phyloP scores from a whole-genome alignment of 35 echinoderm and acorn worm genomes.

The Anneissia japonica region DNA sequence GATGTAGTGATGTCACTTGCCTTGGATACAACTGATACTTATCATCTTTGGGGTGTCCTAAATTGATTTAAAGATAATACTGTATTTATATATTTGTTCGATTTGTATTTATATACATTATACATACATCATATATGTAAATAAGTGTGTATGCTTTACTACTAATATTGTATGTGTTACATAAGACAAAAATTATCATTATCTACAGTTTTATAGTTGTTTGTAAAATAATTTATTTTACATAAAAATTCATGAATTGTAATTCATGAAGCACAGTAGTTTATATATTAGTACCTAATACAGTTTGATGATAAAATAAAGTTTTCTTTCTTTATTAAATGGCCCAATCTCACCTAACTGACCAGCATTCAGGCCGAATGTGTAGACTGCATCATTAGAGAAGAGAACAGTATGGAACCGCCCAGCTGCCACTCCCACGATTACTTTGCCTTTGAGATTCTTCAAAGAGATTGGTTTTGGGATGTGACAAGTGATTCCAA shows the following conservation, averaged over 20 bases:
- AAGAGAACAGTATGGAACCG: conserved; percentile 86
- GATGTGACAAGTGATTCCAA: conserved; percentile 54
- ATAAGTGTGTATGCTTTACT: too few species aligned
- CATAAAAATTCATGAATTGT: too few species aligned
- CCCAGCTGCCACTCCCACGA: conserved; percentile 58
- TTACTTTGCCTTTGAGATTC: conserved; percentile 46
- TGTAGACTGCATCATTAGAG: conserved; percentile 54
- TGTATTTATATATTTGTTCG: neutral
- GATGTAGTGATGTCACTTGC: conserved; percentile 77
- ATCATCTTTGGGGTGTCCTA: conserved; percentile 73
- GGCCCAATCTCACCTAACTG: conserved; percentile 62
- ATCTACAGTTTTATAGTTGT: too few species aligned
- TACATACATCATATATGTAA: neutral
- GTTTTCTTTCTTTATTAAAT: too few species aligned
- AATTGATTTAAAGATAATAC: neutral
- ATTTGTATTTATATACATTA: neutral
- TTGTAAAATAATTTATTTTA: too few species aligned
- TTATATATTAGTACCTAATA: too few species aligned
- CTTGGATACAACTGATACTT: conserved; percentile 44
- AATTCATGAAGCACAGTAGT: neutral
- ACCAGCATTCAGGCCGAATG: conserved; percentile 90
- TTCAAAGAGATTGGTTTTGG: conserved; percentile 68
- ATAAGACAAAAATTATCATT: too few species aligned
- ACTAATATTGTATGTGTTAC: too few species aligned
- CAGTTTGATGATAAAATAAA: too few species aligned